Evolutionary conservation across 2,888 invertebrate genomes (phyloP), one percentile per base, ranked within the genome.

Genomic region (Scrobipalpa atriplicella): DNA sequence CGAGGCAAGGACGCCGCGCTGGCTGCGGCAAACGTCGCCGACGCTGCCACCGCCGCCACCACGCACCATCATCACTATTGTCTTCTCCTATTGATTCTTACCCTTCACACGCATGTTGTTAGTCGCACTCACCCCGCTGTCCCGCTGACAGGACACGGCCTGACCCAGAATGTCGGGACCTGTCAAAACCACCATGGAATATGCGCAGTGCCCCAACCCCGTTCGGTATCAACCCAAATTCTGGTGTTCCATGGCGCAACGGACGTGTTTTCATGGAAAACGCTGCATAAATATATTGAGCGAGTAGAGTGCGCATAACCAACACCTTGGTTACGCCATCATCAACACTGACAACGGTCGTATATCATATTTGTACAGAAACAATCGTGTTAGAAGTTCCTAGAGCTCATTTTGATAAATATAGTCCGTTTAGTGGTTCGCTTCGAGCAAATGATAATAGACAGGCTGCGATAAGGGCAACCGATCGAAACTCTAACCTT

Each of bases 1-100:
- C 82, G 79, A 80, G 81, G 85, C 91, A 88, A 90, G 90, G 91
- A 86, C 90, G 89, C 87, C 90, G 87, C 87, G 90, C 90, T 84
- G 89, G 87, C 90, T 90, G 89, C 88, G 88, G 82, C 84, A 85
- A 79, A 78, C 80, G 78, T 78, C 79, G 80, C 79, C 78, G 78
- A 75, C 78, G 77, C 77, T 74, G 78, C 78, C 76, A 71, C 71
- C 75, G 73, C 74, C 76, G 19, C 64, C 64, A 18, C 64, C 43
- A 19, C 52, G 1, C n/a, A 21, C 36, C 52, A 38, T 9, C 64
- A 47, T 19, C 62, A 62, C 62, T 19, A 58, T n/a, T 64, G 29
- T 60, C 21, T 60, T 62, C 54, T 41, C 11, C 60, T 11, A 38
- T 56, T 13, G 56, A 62, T 63, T 29, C 52, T 41, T 41, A 54